phyloP scores from a whole-genome alignment of 1,140 invertebrate species.

The Scylla paramamosain region DNA sequence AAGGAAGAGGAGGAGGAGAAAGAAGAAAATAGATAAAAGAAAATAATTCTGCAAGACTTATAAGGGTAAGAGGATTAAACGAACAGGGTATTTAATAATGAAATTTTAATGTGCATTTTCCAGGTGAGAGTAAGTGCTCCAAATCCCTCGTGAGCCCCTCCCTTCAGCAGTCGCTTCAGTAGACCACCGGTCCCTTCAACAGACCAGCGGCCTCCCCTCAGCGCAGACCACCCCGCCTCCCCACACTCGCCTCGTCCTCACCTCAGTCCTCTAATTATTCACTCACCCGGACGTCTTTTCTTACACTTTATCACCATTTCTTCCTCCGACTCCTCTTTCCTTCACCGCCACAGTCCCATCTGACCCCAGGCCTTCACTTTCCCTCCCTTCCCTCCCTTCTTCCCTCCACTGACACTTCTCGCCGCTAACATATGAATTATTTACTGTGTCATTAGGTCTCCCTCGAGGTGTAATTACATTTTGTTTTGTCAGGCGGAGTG shows the following conservation, averaged over 20 bases:
- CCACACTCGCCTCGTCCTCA: neutral
- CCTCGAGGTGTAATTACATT: neutral
- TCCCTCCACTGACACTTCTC: neutral
- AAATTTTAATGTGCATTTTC: too few relatives aligned
- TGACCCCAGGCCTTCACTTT: neutral
- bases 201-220: too few relatives aligned
- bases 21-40: too few relatives aligned
- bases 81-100: too few relatives aligned
- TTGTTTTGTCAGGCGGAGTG: slow-evolving; percentile 11
- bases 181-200: too few relatives aligned
- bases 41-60: too few relatives aligned
- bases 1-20: slow-evolving; percentile 7
- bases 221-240: neutral
- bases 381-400: neutral
- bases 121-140: too few relatives aligned
- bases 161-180: too few relatives aligned
- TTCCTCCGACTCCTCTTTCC: neutral
- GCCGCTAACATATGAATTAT: slow-evolving; percentile 22
- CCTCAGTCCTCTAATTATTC: neutral
- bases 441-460: neutral
- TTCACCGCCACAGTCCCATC: neutral
- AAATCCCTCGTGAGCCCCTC: too few relatives aligned
- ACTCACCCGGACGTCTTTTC: slow-evolving; percentile 5
- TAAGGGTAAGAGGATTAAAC: too few relatives aligned
- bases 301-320: slow-evolving; percentile 2